Conservation (phyloP, 2,113 vertebrate species). For the Callithrix jacchus region DNA sequence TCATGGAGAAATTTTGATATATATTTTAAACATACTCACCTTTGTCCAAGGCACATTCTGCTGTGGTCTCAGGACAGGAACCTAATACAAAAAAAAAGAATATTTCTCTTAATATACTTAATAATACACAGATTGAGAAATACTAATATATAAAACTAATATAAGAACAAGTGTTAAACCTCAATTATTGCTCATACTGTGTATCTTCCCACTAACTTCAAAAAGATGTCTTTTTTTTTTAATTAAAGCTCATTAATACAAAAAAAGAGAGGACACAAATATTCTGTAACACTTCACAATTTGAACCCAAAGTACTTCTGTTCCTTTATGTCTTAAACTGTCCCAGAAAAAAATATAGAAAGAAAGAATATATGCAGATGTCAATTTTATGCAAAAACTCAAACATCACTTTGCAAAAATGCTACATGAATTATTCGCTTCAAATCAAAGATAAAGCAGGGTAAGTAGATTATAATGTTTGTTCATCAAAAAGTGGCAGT, state of each 20-base stretch:
- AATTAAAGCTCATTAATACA: neutral
- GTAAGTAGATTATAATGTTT: slow-evolving; percentile 23
- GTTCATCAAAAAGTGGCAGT: slow-evolving; percentile 1
- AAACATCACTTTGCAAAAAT: neutral
- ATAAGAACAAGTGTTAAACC: neutral
- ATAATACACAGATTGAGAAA: neutral
- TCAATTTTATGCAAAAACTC: slow-evolving; percentile 1
- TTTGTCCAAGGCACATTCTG: slow-evolving; percentile 91
- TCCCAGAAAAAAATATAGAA: neutral
- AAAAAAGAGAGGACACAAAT: neutral
- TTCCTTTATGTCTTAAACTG: neutral
- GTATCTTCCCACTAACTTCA: neutral
- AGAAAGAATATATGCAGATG: neutral
- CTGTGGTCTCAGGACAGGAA: slow-evolving; percentile 94
- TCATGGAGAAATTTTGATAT: neutral
- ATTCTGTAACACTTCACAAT: neutral
- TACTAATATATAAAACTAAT: neutral
- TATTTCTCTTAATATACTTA: neutral
- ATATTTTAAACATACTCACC: slow-evolving; percentile 83
- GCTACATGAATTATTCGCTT: neutral
- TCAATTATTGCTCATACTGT: neutral
- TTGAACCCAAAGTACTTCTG: neutral
- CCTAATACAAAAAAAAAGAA: slow-evolving; percentile 81
- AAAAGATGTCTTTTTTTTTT: neutral
- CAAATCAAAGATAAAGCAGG: neutral